Conservation (phyloP, 2,888 invertebrate genomes). For the Pristionchus entomophagus region DNA sequence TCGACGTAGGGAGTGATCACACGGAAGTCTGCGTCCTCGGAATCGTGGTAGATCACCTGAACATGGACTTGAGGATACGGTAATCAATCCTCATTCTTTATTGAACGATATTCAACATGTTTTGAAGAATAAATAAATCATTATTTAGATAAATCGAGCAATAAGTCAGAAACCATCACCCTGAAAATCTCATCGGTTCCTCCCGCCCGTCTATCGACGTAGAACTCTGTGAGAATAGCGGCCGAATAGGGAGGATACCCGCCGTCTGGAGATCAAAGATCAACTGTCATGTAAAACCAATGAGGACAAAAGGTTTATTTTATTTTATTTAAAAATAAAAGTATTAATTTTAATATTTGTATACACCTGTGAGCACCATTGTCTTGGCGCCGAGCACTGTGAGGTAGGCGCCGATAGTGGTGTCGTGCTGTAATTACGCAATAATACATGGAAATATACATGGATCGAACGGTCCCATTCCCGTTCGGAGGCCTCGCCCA, state of each 20-base stretch:
- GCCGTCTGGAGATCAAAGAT: conserved; percentile 18
- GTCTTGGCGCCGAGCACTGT: conserved; percentile 27
- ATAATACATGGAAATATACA: too few species aligned
- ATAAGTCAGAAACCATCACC: background rate
- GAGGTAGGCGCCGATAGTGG: background rate
- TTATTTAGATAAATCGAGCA: too few species aligned
- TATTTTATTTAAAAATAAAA: too few species aligned
- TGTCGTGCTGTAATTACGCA: conserved; percentile 4
- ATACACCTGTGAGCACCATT: background rate
- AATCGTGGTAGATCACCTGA: conserved; percentile 25
- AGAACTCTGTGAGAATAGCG: conserved; percentile 1
- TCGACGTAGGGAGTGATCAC: conserved; percentile 30
- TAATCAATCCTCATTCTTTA: too few species aligned
- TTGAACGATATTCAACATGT: too few species aligned
- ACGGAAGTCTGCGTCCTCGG: conserved; percentile 7
- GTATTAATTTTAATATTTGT: too few species aligned
- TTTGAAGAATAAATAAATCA: too few species aligned
- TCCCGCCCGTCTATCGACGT: background rate
- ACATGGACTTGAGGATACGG: too few species aligned
- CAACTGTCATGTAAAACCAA: too few species aligned
- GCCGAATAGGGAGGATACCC: conserved; percentile 21
- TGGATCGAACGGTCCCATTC: too few species aligned
- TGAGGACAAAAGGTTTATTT: too few species aligned
- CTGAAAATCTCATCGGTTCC: background rate
- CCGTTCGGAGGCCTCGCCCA: too few species aligned